Percentiles rank a stretch among this genome's conserved stretches.
Conservation (phyloP, 2,888 invertebrate species). For the Agrilus mali region DNA sequence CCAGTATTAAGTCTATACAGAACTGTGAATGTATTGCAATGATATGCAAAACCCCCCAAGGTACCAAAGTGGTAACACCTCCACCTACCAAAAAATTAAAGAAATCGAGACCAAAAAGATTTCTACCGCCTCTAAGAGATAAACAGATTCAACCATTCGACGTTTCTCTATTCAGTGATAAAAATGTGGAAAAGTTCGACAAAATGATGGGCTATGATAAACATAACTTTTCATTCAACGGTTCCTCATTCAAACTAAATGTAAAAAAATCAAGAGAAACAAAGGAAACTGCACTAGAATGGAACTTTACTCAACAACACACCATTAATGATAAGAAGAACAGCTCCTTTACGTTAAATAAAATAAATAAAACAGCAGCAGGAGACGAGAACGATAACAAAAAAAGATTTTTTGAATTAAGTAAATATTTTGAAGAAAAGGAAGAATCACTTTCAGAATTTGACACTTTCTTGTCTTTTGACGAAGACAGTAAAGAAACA, state of each 20-base stretch:
- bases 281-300: too few species aligned
- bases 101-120: constrained; percentile 4
- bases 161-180: constrained; percentile 12
- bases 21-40: constrained; percentile 21
- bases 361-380: neutral
- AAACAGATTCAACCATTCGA: constrained; percentile 6
- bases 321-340: neutral
- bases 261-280: constrained; percentile 1
- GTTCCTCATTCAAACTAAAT: neutral
- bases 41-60: constrained; percentile 20
- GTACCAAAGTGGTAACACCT: constrained; percentile 18
- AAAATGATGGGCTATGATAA: constrained; percentile 6
- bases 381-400: neutral
- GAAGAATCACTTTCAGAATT: too few species aligned
- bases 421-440: too few species aligned
- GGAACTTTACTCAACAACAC: too few species aligned
- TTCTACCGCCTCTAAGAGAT: constrained; percentile 7
- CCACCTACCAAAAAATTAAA: constrained; percentile 9
- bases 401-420: too few species aligned
- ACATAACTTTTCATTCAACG: neutral
- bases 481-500: too few species aligned
- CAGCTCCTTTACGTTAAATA: neutral
- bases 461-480: too few species aligned
- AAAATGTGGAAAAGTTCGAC: constrained; percentile 10
- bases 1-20: constrained; percentile 23